Conservation (phyloP, 2,888 invertebrate species). For the Schizotus pectinicornis region DNA sequence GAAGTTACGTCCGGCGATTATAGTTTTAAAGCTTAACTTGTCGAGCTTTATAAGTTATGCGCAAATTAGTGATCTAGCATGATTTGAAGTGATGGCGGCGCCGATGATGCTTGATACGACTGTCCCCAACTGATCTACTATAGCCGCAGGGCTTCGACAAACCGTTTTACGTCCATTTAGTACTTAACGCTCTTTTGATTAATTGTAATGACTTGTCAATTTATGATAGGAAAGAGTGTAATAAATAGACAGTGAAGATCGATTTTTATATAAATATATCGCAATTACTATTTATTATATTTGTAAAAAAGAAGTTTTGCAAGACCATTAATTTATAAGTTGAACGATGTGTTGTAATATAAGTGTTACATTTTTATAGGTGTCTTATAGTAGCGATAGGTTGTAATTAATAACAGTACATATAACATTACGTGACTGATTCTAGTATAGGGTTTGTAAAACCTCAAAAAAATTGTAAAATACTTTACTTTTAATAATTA, state of each 20-base stretch:
- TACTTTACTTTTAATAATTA: conserved; percentile 49
- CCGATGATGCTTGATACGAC: too few relatives aligned
- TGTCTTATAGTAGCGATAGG: conserved; percentile 52
- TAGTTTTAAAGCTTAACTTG: neutral
- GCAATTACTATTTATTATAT: conserved; percentile 45
- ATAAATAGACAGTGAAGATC: conserved; percentile 34
- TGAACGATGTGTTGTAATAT: conserved; percentile 54
- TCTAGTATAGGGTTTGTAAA: conserved; percentile 46
- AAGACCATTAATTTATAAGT: conserved; percentile 43
- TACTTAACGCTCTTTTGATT: conserved; percentile 43
- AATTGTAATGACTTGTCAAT: conserved; percentile 30
- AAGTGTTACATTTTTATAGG: conserved; percentile 56
- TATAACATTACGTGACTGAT: conserved; percentile 49
- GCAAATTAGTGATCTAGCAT: neutral
- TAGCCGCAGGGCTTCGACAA: conserved; percentile 25
- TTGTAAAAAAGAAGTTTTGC: conserved; percentile 49
- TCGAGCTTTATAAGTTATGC: neutral
- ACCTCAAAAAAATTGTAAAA: conserved; percentile 48
- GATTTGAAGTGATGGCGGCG: neutral
- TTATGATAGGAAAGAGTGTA: conserved; percentile 30
- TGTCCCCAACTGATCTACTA: too few relatives aligned
- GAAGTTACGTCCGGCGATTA: too few relatives aligned
- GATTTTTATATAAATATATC: conserved; percentile 46
- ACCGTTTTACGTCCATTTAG: conserved; percentile 50
- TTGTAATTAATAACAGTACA: conserved; percentile 34